Base-by-base conservation (phyloP, 37 sponge, comb jelly and placozoan genomes). In the Bolinopsis microptera region DNA sequence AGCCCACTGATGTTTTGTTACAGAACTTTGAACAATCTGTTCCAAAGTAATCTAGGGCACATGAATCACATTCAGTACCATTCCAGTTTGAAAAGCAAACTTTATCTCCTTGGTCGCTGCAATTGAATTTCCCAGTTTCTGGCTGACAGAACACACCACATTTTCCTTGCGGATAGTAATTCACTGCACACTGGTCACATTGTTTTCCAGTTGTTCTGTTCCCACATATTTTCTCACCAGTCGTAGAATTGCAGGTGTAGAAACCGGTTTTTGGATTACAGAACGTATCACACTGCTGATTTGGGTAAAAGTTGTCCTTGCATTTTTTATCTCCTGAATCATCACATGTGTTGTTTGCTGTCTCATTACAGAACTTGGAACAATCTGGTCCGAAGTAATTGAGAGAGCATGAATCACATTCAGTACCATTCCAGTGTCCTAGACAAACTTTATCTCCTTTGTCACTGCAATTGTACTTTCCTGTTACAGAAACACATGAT, bases 381-480 rank as follows among this genome's bases (percentile, higher is more conserved):
- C 74, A 72, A n/a, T 72, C 3, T 30, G 26, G 2, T 72, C 74
- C 74, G 31, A 72, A 82, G 83, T 82, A 82, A 36, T 82, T 82
- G 83, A 9, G 3, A 35, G 83, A 33, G 31, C 83, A 82, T 2
- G 32, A 30, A 36, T 82, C 38, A 32, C 83, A 82, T 1, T 82
- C 24, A 32, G 35, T 31, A 3, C 83, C 83, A 32, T 36, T 35
- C 38, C 74, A 72, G 31, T 28, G 30, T 28, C 3, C 26, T 5
- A 72, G 5, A 28, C 74, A 72, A 9, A 23, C 22, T 3, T 72
- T 48, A 5, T 30, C 75, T 23, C 75, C 75, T 28, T 72, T 2
- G 26, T 28, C 75, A n/a, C 26, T 72, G 18, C 75, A 72, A 28
- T 72, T 72, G 75, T 72, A 72, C 75, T 72, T 8, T 5, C 31